Conservation (phyloP, 2,797 vertebrate species). For the Carcharodon carcharias region DNA sequence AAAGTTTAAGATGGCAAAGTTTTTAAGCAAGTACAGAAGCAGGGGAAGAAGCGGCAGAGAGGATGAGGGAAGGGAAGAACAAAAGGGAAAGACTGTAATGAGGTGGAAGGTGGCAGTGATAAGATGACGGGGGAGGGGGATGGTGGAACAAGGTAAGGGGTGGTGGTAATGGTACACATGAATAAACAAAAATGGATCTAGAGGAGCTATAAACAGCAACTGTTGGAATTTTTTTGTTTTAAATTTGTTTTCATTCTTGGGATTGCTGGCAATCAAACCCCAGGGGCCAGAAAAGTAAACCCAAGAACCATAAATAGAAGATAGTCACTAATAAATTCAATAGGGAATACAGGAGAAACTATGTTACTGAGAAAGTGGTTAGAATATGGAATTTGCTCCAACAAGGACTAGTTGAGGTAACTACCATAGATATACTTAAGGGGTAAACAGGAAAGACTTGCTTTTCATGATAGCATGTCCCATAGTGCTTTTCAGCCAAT, state of each 20-base stretch:
- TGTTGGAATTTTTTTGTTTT: neutral
- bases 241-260: neutral
- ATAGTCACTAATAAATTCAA: neutral
- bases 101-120: neutral
- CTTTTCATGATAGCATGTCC: neutral
- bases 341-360: neutral
- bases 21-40: neutral
- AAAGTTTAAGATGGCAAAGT: neutral
- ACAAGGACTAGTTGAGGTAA: neutral
- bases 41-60: neutral
- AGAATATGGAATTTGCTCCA: neutral
- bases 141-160: neutral
- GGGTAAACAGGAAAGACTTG: neutral
- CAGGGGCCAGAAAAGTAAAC: neutral
- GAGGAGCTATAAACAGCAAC: neutral
- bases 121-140: neutral
- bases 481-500: neutral
- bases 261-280: too few species aligned
- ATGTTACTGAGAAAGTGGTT: neutral
- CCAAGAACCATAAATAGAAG: neutral
- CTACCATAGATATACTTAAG: neutral
- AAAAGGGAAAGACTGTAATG: neutral
- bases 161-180: neutral
- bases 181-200: neutral
- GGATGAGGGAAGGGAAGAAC: neutral